A percentile compares a stretch with the other conserved stretches of the same genome.
phyloP scores from a whole-genome alignment of 1,140 invertebrate species.

The Artemia franciscana region DNA sequence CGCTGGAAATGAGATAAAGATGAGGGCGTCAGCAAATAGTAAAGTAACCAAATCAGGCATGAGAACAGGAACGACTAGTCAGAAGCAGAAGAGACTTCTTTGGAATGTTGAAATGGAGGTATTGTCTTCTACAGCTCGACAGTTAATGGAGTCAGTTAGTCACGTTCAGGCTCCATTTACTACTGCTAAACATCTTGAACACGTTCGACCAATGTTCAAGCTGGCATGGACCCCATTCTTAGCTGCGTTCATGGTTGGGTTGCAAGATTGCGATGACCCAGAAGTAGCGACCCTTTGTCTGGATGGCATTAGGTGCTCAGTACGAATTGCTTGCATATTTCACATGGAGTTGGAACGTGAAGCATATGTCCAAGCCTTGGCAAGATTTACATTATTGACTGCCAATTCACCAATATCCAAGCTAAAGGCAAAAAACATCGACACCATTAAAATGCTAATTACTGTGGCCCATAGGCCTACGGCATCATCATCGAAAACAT shows the following conservation, averaged over 20 bases:
- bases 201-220: constrained; percentile 96
- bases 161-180: constrained; percentile 92
- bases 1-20: constrained; percentile 94
- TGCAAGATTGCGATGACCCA: constrained; percentile 91
- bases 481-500: no score
- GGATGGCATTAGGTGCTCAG: constrained; percentile 83
- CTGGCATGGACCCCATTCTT: constrained; percentile 97
- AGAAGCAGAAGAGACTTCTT: constrained; percentile 72
- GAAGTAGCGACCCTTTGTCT: constrained; percentile 83
- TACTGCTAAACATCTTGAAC: constrained; percentile 87
- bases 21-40: constrained; percentile 57
- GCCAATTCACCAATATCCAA: constrained; percentile 91
- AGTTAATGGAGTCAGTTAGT: constrained; percentile 94
- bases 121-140: constrained; percentile 86
- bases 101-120: constrained; percentile 98
- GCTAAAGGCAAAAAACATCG: constrained; percentile 99
- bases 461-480: constrained; percentile 86
- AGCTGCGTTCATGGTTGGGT: constrained; percentile 88
- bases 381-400: constrained; percentile 77
- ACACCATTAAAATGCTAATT: constrained; percentile 96
- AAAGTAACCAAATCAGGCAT: constrained; percentile 39
- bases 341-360: constrained; percentile 37
- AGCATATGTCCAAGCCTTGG: constrained; percentile 79
- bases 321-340: constrained; percentile 94
- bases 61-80: constrained; percentile 50